Base-by-base conservation (phyloP, 2,797 vertebrate genomes). In the Oceanodroma leucorhoa region DNA sequence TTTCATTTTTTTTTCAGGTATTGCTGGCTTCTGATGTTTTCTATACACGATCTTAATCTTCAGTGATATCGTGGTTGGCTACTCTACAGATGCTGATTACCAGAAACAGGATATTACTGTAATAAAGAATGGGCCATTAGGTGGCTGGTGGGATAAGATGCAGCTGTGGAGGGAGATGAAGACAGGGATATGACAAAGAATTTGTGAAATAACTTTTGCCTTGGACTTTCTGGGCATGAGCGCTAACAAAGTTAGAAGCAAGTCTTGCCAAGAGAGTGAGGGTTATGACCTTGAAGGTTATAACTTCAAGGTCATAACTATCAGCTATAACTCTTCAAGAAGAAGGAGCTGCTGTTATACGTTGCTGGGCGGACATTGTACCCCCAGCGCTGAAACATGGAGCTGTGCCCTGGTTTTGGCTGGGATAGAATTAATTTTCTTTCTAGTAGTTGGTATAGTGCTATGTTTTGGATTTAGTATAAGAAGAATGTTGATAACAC, bases 361-460 rank as follows among this genome's bases (percentile, higher is more conserved):
- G 18, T 72, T 38, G 8, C 19, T 51, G 43, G 45, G 38, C 1
- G 6, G 45, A 21, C 9, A 13, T 24, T 58, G 38, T 73, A 81
- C 5, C 19, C 32, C n/a, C 26, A 17, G 43, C 0, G 0, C 36
- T 66, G 51, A 66, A 58, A 41, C 1, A 1, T 14, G 32, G 30
- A 46, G 7, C 36, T 36, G 36, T 36, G 36, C 9, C 36, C 36
- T 36, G 36, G 36, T 36, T 36, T n/a, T n/a, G n/a, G n/a, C n/a
- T n/a, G n/a, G n/a, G n/a, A n/a, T n/a, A n/a, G n/a, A n/a, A n/a
- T n/a, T n/a, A n/a, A n/a, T n/a, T n/a, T n/a, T n/a, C n/a, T n/a
- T n/a, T n/a, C n/a, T n/a, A n/a, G n/a, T n/a, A n/a, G n/a, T n/a
- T n/a, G n/a, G n/a, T n/a, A n/a, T n/a, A n/a, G n/a, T n/a, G n/a